Evolutionary conservation across 1,140 invertebrate genomes (phyloP), one percentile per base, ranked within the genome.

Genomic region (Hylaeus volcanicus): DNA sequence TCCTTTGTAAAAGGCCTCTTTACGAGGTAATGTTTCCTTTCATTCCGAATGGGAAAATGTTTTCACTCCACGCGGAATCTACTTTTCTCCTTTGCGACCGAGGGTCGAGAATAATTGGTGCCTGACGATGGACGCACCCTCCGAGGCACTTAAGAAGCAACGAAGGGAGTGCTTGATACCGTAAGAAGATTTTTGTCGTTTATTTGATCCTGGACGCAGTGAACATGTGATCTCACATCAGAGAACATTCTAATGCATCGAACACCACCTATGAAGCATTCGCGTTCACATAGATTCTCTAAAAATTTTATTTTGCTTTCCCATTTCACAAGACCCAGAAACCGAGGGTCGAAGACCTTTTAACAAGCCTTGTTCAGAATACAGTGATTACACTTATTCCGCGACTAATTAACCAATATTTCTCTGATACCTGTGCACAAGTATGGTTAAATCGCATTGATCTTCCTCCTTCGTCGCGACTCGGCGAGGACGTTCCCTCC

Each of bases 361-460:
- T 26, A 26, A 26, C 26, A 26, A 26, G 26, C 26, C 26, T 26
- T 26, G 26, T 26, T 26, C 26, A 26, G 26, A 26, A 26, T 26
- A 26, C 26, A 26, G 26, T 26, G 26, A 26, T 26, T 26, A 26
- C 26, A 26, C 26, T 26, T 26, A 26, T 26, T 26, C 26, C 26
- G 26, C 26, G 56, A 64, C 61, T 76, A 56, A 55, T 43, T n/a
- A 39, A 58, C 11, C 3, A 68, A 79, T 60, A 8, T 8, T 9
- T 6, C 66, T 39, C 41, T 69, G 51, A 51, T 51, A 6, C 9
- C 8, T 51, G 26, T 3, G 9, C 51, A 45, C n/a, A 15, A 45
- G 14, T 39, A 26, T 26, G 41, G 45, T 70, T 66, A 70, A 74
- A 79, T 84, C 74, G 69, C 53, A 51, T 70, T 64, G 26, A 61